phyloP scores from a whole-genome alignment of 64 coral and sea anemone genomes.

The Platygyra sinensis region DNA sequence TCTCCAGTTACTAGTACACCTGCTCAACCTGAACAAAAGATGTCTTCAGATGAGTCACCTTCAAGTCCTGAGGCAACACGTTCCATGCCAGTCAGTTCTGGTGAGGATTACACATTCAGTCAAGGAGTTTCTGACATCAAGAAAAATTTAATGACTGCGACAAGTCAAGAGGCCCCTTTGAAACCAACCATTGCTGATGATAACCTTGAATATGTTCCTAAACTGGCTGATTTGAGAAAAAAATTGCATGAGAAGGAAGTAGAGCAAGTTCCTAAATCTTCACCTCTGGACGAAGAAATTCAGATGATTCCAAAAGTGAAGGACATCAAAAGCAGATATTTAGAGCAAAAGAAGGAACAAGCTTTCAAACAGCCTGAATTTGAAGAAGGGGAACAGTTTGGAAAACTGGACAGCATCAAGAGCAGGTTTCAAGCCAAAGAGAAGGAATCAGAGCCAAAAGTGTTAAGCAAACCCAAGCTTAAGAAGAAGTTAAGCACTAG shows the following conservation, averaged over 20 bases:
- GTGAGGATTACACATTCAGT: not conserved
- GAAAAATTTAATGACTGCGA: conserved; percentile 6
- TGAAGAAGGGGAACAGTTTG: conserved; percentile 40
- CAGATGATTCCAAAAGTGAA: conserved; percentile 60
- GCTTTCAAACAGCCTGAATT: not conserved
- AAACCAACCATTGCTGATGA: conserved; percentile 61
- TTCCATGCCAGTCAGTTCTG: not conserved
- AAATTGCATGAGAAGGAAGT: conserved; percentile 58
- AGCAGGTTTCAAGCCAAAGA: conserved; percentile 53
- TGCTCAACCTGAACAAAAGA: not conserved
- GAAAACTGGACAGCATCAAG: conserved; percentile 57
- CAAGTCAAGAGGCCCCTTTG: not conserved
- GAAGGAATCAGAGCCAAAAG: conserved; percentile 24
- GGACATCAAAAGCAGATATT: conserved; percentile 51
- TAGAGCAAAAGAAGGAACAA: not conserved
- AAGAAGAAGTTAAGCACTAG: conserved; percentile 70
- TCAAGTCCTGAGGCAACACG: conserved; percentile 5
- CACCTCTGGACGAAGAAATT: conserved; percentile 50
- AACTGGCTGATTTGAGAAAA: conserved; percentile 82
- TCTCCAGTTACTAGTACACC: conserved; percentile 1
- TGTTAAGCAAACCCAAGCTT: conserved; percentile 60
- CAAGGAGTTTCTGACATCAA: conserved; percentile 32
- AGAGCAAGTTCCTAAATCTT: conserved; percentile 56
- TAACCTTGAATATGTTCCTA: conserved; percentile 65
- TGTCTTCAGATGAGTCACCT: conserved; percentile 17